Evolutionary conservation across 2,113 vertebrate genomes (phyloP), one percentile per base, ranked within the genome.

Genomic region (Gallinago jamesoni): DNA sequence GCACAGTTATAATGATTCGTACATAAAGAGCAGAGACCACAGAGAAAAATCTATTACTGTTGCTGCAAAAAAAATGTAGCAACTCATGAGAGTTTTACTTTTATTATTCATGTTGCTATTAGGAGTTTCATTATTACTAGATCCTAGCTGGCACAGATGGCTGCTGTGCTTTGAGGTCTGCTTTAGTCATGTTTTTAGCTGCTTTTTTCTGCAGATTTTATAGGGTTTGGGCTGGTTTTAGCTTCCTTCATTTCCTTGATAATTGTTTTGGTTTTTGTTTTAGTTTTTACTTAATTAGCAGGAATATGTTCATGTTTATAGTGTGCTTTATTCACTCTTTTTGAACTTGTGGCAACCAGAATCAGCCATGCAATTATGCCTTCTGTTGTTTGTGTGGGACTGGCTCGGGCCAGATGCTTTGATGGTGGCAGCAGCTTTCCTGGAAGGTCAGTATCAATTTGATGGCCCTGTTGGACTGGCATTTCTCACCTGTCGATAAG

Each of bases 91-190:
- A 83, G 76, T 96, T 96, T 97, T 92, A 82, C 76, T 98, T 95
- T 97, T 97, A 97, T 97, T 97, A 94, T 98, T 97, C 96, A 91
- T 96, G 83, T 94, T 89, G 96, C 97, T 97, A 89, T 95, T 95
- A 93, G 84, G 95, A 95, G 78, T 92, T 94, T 75, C 81, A 84
- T 97, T 98, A 97, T 97, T 96, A 96, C 89, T 82, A 97, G 73
- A 97, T 96, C 84, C 97, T 96, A 88, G 92, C 84, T 93, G 78
- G 94, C 92, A 93, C 96, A 97, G 97, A 97, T 96, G 97, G 97
- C 94, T 93, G 95, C 63, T 73, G 63, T 92, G 89, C 83, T 96
- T 94, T 96, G 87, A 97, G 84, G 63, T 95, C 95, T 95, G 95
- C 91, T 97, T 97, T 97, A 97, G 93, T 96, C 88, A 92, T 89